Evolutionary conservation across 2,888 invertebrate species (phyloP), one percentile per base, ranked within the genome.

Genomic region (Platycheirus rosarum): DNA sequence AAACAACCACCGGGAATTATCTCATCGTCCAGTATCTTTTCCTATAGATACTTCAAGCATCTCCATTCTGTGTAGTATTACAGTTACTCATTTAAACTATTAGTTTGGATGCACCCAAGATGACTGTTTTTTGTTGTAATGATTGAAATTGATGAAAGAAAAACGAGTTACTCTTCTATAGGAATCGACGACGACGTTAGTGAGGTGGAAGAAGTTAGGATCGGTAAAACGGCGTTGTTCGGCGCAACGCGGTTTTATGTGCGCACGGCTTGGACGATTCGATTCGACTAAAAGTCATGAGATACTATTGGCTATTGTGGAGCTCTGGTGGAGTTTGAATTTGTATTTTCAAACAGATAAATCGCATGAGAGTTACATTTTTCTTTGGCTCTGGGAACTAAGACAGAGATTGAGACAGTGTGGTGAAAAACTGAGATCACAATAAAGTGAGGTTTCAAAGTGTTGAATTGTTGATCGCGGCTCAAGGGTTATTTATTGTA

Each of bases 251-350:
- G 71, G 57, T 51, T 57, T 69, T 46, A 57, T 80, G 76, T 80
- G 70, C 70, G 63, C 53, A 48, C 70, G 60, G 60, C 57, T 76
- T 80, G 80, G 62, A 70, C 65, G 80, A 80, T 65, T 75, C 70
- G 70, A 57, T 80, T 55, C 44, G 53, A 80, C 80, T 80, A 76
- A 80, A 74, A 68, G 46, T 73, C 73, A 73, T 73, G 78, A 73
- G 60, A 77, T 18, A 77, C 55, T 37, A 53, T 51, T 62, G 29
- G 16, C 55, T 48, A 55, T 75, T 8, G 46, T 53, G 53, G 37
- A 57, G 70, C 69, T 32, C 62, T 42, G 29, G 9, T 23, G 46
- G 48, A 57, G 42, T 73, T 66, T 8, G 44, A 9, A 57, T 60
- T 57, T 29, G 32, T 16, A 6, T 57, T 18, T 35, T 53, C 7